These are phyloP conservation scores for Menidia menidia DNA, from an alignment of 2,797 vertebrate species.

Conservation along the genomic window DNA sequence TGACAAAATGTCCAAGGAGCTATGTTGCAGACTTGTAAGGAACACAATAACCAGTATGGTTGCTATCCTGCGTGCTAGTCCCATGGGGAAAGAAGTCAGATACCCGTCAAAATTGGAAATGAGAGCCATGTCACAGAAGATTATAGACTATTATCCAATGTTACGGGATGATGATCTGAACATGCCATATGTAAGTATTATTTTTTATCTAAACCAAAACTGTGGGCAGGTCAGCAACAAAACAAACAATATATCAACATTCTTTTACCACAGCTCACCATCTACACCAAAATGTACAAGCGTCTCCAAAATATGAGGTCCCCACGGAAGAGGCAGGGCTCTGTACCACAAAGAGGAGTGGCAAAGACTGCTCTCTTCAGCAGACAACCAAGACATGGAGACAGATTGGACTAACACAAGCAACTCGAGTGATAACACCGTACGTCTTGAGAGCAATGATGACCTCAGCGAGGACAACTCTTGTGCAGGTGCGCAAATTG, in stretches of 20 bases:
- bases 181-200: slow-evolving; percentile 22
- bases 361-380: too few relatives aligned
- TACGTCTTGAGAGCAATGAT: too few relatives aligned
- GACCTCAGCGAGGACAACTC: too few relatives aligned
- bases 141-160: slow-evolving; percentile 27
- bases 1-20: slow-evolving; percentile 41
- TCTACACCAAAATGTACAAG: slow-evolving; percentile 8
- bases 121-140: slow-evolving; percentile 25
- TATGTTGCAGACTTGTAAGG: slow-evolving; percentile 36
- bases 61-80: slow-evolving; percentile 44
- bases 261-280: not conserved
- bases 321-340: slow-evolving; percentile 17
- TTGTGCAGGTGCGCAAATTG: too few relatives aligned
- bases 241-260: not conserved
- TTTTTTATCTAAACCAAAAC: slow-evolving; percentile 5
- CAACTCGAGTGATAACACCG: too few relatives aligned
- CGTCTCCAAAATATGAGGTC: slow-evolving; percentile 2
- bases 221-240: not conserved
- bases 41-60: slow-evolving; percentile 50
- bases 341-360: slow-evolving; percentile 12
- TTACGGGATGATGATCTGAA: slow-evolving; percentile 1
- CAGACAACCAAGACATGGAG: too few relatives aligned
- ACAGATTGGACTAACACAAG: too few relatives aligned
- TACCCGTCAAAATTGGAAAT: slow-evolving; percentile 24
- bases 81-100: slow-evolving; percentile 32